A percentile compares a stretch with the other conserved stretches of the same genome.
Conservation (phyloP, 2,797 vertebrate species). For the Hyperoplus lanceolatus region DNA sequence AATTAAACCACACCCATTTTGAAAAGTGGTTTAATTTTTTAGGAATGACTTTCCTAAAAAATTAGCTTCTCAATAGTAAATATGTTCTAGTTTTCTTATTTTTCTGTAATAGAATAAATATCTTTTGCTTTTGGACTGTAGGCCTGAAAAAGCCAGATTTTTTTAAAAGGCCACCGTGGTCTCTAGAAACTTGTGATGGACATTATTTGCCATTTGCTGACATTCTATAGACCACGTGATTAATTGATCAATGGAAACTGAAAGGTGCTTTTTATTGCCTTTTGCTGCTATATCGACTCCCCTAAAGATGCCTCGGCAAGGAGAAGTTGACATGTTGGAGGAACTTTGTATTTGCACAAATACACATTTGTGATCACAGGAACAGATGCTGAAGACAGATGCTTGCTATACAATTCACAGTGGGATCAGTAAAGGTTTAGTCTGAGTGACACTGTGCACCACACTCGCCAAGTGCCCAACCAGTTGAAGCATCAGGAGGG, state of each 20-base stretch:
- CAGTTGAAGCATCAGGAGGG: constrained; percentile 41
- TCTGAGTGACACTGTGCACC: constrained; percentile 54
- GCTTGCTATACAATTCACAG: constrained; percentile 53
- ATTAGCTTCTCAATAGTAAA: background rate
- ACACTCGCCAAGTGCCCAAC: constrained; percentile 31
- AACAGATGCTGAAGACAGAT: constrained; percentile 75
- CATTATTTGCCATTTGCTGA: background rate
- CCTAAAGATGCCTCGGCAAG: background rate
- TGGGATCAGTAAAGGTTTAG: constrained; percentile 70
- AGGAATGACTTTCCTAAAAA: background rate
- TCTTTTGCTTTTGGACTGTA: background rate
- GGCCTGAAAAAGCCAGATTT: background rate
- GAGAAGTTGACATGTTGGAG: constrained; percentile 42
- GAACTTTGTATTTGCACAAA: constrained; percentile 71
- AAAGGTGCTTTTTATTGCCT: background rate
- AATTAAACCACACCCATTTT: no score
- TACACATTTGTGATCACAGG: constrained; percentile 57
- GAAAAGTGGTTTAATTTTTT: background rate
- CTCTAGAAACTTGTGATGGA: background rate
- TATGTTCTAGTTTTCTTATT: background rate
- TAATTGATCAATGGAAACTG: background rate
- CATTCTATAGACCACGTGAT: background rate
- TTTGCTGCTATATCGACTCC: background rate
- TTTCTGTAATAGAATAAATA: background rate
- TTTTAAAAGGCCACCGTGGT: background rate